Evolutionary conservation across 2,888 invertebrate species (phyloP), one percentile per base, ranked within the genome.

Genomic region (Palloptera scutellata): DNA sequence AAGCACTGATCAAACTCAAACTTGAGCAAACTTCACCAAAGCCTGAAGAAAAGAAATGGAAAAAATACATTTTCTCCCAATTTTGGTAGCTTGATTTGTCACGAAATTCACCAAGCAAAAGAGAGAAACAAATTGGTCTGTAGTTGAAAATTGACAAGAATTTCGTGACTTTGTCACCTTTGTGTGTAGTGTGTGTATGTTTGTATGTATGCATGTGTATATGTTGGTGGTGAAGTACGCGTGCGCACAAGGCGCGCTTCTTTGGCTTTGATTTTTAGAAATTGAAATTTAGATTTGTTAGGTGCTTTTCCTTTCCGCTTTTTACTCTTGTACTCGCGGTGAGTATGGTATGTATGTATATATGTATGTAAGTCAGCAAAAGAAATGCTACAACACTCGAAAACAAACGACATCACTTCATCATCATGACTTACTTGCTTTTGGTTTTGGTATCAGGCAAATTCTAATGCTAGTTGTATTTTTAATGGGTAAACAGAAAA

Each of bases 161-260:
- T 82, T 83, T 83, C 83, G 83, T 83, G 83, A 83, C 83, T 83
- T 83, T 83, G 83, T 83, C 83, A 83, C 83, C 83, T 83, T 79
- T 79, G 77, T 72, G 71, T 67, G 66, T 52, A 45, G 9, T 41
- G 45, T 57, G 19, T 43, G 58, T 30, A 15, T 64, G 57, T 51
- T 55, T 61, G 45, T 67, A 43, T 30, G 57, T 64, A 57, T 67
- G 70, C 65, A 61, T 66, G 67, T 66, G 70, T 64, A 53, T 43
- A 13, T 6, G 6, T 45, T 10, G 9, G 6, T 10, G n/a, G 17
- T n/a, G 51, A 6, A 58, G 61, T 6, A 45, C 40, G 52, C 62
- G 40, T 17, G 62, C 66, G 59, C 57, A 42, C 41, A 55, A 69
- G 63, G 65, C 68, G 71, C 74, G 73, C 73, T 74, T 68, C 70